phyloP scores from a whole-genome alignment of 2,113 vertebrate species.

The Cromileptes altivelis region DNA sequence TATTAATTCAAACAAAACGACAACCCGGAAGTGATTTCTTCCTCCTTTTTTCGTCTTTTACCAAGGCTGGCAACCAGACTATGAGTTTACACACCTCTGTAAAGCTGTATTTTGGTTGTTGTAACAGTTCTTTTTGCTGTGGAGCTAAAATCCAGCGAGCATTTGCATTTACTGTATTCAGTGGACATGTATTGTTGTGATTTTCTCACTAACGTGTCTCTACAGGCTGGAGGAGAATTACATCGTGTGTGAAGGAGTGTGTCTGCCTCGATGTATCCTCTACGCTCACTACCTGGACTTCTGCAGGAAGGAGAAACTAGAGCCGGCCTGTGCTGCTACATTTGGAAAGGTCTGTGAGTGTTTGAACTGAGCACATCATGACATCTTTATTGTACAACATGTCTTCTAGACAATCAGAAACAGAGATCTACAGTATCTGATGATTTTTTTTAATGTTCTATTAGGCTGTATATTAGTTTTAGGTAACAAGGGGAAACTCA shows the following conservation, averaged over 20 bases:
- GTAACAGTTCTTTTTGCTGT: not conserved
- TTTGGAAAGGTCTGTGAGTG: constrained; percentile 93
- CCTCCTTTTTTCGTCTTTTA: not conserved
- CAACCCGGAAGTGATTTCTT: too few species aligned
- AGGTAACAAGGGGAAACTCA: not conserved
- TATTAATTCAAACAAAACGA: not conserved
- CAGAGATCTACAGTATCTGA: too few species aligned
- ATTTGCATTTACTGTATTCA: not conserved
- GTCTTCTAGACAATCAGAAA: not conserved
- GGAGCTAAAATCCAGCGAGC: not conserved
- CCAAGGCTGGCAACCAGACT: not conserved
- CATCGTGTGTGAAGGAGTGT: constrained; percentile 98
- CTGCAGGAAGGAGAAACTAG: constrained; percentile 97
- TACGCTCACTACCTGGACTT: constrained; percentile 99
- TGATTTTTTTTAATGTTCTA: too few species aligned
- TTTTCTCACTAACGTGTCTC: constrained; percentile 10
- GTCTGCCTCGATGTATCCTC: constrained; percentile 96
- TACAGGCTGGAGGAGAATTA: constrained; percentile 98
- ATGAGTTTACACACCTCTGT: not conserved
- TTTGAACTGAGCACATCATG: not conserved
- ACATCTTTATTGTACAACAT: not conserved
- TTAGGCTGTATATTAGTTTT: too few species aligned
- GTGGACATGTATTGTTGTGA: not conserved
- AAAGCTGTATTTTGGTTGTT: not conserved
- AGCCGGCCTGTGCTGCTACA: constrained; percentile 99